Base-by-base conservation (phyloP, 2,888 invertebrate genomes). In the Cataglyphis albicans region DNA sequence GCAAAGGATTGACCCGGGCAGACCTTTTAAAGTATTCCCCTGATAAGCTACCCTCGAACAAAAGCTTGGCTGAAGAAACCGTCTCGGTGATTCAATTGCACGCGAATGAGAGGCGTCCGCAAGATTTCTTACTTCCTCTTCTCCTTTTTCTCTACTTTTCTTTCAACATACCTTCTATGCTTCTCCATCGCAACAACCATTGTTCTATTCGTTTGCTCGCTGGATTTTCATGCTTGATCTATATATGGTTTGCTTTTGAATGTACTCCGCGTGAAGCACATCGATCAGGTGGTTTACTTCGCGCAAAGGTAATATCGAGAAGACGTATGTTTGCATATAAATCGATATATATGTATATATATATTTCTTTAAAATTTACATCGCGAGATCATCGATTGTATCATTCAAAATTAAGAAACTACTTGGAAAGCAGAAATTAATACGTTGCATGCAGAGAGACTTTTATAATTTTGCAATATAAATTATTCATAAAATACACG, bases 1-100 rank as follows among this genome's bases (percentile, higher is more conserved):
- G 83, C 84, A 73, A 55, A 48, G 64, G 73, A 87, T 78, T 84
- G 89, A 87, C 81, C 84, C 12, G 44, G 18, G n/a, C 48, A 63
- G 52, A 63, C 67, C 80, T 84, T 84, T 87, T 86, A 85, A 85
- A 89, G 76, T 75, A 89, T 81, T 68, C 80, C n/a, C 68, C 72
- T 81, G 86, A 89, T 89, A 89, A 87, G 84, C 84, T 65, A 65
- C 68, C 78, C 64, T 68, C 41, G 83, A 87, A 89, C 87, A 89
- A 89, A 87, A 82, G 81, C n/a, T 29, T 25, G 55, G 12, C 48
- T 18, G 57, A 65, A 65, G 63, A 55, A 35, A 64, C 57, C 48
- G 25, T 52, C 25, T 35, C 61, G 35, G 44, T 44, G 41, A 67
- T 70, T 76, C 87, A 78, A 82, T 84, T 78, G 74, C 75, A 21